Base-by-base conservation (phyloP, 2,113 vertebrate genomes). In the Dromaius novaehollandiae region DNA sequence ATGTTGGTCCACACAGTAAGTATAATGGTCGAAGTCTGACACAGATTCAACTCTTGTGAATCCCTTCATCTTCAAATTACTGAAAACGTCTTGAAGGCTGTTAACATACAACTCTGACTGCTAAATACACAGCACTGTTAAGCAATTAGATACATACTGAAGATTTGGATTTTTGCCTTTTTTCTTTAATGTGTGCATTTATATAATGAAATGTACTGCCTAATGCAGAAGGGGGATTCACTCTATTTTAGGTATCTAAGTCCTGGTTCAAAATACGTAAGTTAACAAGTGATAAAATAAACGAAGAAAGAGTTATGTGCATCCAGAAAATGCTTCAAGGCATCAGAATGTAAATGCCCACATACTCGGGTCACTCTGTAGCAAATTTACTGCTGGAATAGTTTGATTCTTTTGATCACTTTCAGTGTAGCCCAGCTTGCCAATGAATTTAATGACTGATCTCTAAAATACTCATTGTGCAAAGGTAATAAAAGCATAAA, bases 1-100 rank as follows among this genome's bases (percentile, higher is more conserved):
- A 84, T 99, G 99, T 10, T 96, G 96, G 96, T 99, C 99, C 97
- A 97, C 65, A 91, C 98, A 99, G 97, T 98, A 99, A 0, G 97
- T 98, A 77, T 96, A 97, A 79, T 90, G 97, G 56, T 97, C 82
- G 21, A 99, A 93, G 88, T 98, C 96, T 61, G 96, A 90, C 22
- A 98, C 83, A 24, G 98, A 99, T 60, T 97, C 93, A 85, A 98
- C 99, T 92, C 97, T 97, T 12, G 55, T 96, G 95, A 99, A 98
- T 73, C 99, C 99, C 11, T 96, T 98, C n/a, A 40, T 94, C 97
- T 96, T 97, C 97, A 99, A 97, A 83, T 94, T 94, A 51, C 79
- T 73, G 42, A 96, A 97, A 95, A 99, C 98, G 69, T 99, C 98
- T 96, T 99, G 96, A 95, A 96, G 96, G 96, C 99, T 99, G 94